phyloP scores from a whole-genome alignment of 2,113 vertebrate genomes.

The Alosa alosa region DNA sequence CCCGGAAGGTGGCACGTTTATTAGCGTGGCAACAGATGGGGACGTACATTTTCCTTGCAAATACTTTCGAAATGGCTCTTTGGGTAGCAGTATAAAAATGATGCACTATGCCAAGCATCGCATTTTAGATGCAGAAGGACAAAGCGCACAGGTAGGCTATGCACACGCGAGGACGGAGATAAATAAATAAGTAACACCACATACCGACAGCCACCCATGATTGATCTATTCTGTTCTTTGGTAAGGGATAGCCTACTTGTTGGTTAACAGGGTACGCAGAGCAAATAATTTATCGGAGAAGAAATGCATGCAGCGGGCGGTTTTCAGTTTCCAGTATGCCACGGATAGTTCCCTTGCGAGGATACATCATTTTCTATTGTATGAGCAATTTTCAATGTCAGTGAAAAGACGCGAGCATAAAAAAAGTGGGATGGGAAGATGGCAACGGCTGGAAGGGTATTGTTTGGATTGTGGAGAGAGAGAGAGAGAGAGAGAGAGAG shows the following conservation, averaged over 20 bases:
- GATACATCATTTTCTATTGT: constrained; percentile 83
- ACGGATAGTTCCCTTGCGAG: constrained; percentile 78
- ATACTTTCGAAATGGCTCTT: constrained; percentile 97
- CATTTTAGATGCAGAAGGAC: constrained; percentile 79
- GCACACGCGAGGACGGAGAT: constrained; percentile 67
- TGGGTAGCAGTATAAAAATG: constrained; percentile 99
- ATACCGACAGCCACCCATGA: constrained; percentile 82
- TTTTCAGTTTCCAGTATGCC: constrained; percentile 78
- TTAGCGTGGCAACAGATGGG: constrained; percentile 96
- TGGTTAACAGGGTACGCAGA: constrained; percentile 82
- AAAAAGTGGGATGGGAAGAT: constrained; percentile 53
- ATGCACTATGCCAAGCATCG: constrained; percentile 90
- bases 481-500: not conserved
- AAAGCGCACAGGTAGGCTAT: constrained; percentile 88
- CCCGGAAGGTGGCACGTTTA: constrained; percentile 97
- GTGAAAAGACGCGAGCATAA: constrained; percentile 70
- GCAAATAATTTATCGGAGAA: constrained; percentile 85
- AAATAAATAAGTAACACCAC: constrained; percentile 77
- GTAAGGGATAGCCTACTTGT: constrained; percentile 72
- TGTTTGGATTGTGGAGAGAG: not conserved
- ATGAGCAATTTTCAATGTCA: constrained; percentile 82
- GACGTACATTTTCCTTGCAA: constrained; percentile 94
- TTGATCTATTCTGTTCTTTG: constrained; percentile 88
- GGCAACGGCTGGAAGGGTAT: constrained; percentile 43
- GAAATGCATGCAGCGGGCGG: constrained; percentile 74